Base-by-base conservation (phyloP, 2,888 invertebrate species). In the Drosophila histrio region DNA sequence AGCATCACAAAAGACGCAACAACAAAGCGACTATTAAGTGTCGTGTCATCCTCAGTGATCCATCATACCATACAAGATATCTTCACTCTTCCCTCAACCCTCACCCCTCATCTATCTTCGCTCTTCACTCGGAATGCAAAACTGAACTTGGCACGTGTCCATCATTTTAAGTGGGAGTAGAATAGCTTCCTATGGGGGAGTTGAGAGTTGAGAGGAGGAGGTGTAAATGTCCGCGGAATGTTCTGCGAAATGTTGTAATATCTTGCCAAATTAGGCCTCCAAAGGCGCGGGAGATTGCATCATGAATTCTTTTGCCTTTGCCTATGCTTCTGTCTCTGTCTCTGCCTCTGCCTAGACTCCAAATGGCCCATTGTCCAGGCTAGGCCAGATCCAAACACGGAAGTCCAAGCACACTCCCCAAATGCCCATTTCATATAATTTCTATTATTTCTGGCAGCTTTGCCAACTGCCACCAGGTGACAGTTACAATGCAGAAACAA, bases 371-470 rank as follows among this genome's bases (percentile, higher is more conserved):
- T 82, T 82, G 82, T 86, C 70, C 70, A 36, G 41, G 26, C 47
- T 26, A 65, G 24, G 26, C 47, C 32, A 65, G 24, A 46, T 44
- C 80, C 80, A 71, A 82, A 82, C 80, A 79, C 82, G 82, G 82
- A 82, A 86, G 86, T 79, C 72, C 64, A 70, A 77, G 68, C 70
- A 77, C 77, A 82, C 82, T 86, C 84, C 84, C 86, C 70, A 73
- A 82, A 86, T 86, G 80, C 83, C 80, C 78, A 82, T 86, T 82
- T 82, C 76, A 82, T 86, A 82, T 86, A 86, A 82, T 82, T 82
- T 86, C 86, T 83, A 73, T 80, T 86, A 82, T 86, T 86, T 83
- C 70, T 82, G 72, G 77, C 86, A 79, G 72, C 77, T 72, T 70
- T 75, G 83, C 72, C 74, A 82, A 79, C 83, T 83, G 82, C 80